Evolutionary conservation across 2,113 vertebrate genomes (phyloP).

Genomic region (Xiphophorus maculatus): DNA sequence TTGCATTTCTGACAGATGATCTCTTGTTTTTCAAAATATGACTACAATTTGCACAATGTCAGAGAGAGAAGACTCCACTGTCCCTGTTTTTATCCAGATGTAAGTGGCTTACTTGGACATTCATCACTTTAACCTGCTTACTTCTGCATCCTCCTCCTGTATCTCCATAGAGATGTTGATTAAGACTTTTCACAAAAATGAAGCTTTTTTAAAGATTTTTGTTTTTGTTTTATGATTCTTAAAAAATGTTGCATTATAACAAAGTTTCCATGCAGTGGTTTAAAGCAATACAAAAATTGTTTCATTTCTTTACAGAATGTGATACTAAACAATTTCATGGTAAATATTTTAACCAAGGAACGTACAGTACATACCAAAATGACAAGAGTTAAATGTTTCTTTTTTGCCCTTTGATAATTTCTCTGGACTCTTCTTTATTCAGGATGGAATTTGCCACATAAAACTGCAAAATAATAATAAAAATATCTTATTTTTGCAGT

Average conservation of each 20-base stretch:
- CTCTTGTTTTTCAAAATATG: neutral
- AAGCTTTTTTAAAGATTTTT: neutral
- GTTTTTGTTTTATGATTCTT: too few species aligned
- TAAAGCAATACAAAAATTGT: neutral
- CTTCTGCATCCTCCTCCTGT: neutral
- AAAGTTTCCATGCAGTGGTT: neutral
- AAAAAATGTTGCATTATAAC: neutral
- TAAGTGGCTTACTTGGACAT: slow-evolving; percentile 32
- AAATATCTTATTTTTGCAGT: too few species aligned
- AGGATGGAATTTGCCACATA: too few species aligned
- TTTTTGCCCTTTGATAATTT: too few species aligned
- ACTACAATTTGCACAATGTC: too few species aligned
- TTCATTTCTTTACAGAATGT: neutral
- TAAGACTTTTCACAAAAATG: neutral
- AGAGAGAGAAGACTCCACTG: neutral
- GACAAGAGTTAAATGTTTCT: neutral
- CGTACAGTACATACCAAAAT: too few species aligned
- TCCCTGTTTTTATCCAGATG: slow-evolving; percentile 9
- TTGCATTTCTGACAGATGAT: neutral
- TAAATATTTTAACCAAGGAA: neutral
- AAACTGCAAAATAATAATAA: too few species aligned
- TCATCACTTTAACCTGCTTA: slow-evolving; percentile 9
- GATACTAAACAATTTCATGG: neutral
- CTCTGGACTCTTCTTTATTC: neutral
- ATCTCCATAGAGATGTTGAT: neutral